Conservation (phyloP, 2,113 vertebrate genomes). For the Barnardius zonarius region DNA sequence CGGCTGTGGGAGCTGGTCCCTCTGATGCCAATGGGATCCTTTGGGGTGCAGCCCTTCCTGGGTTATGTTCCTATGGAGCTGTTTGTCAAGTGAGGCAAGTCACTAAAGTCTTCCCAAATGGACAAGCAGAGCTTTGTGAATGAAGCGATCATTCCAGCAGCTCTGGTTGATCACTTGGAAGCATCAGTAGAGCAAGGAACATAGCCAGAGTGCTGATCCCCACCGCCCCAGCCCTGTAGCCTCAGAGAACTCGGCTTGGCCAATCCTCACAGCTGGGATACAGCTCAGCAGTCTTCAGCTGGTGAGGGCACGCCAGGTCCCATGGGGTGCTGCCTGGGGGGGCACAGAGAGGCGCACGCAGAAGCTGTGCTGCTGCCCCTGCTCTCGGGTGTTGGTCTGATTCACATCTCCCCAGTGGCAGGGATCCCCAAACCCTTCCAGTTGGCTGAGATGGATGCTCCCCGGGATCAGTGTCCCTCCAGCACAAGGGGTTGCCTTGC, state of each 20-base stretch:
- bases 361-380: not conserved
- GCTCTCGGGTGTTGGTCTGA: rapidly evolving
- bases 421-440: not conserved
- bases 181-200: rapidly evolving
- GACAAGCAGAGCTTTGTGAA: not conserved
- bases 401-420: rapidly evolving
- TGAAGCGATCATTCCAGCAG: not conserved
- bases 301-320: rapidly evolving
- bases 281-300: not conserved
- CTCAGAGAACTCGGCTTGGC: not conserved
- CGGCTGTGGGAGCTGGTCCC: not conserved
- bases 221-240: not conserved
- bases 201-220: not conserved
- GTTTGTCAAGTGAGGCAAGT: not conserved
- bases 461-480: not conserved
- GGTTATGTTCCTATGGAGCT: not conserved
- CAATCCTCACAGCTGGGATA: not conserved
- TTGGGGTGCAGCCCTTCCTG: not conserved
- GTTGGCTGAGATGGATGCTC: not conserved
- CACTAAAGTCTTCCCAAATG: not conserved
- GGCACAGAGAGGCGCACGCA: rapidly evolving
- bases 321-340: not conserved
- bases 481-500: not conserved
- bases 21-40: not conserved
- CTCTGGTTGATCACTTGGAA: not conserved